phyloP scores from a whole-genome alignment of 2,888 invertebrate genomes.

The Drosophila mettleri region DNA sequence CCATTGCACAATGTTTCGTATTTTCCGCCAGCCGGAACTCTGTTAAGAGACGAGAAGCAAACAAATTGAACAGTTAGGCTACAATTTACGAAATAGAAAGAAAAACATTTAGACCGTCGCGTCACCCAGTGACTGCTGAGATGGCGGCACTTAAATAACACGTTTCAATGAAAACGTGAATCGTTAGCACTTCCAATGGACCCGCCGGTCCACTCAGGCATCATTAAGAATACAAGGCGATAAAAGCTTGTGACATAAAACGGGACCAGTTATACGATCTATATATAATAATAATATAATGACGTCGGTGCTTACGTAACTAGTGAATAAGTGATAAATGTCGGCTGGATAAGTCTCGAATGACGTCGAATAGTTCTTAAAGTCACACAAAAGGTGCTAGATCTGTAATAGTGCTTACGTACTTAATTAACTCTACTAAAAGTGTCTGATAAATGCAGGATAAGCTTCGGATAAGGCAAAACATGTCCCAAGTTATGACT shows the following conservation, averaged over 20 bases:
- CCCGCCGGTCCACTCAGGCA: slow-evolving; percentile 6
- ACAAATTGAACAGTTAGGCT: not conserved
- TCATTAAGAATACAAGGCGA: slow-evolving; percentile 36
- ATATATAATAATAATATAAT: too few relatives aligned
- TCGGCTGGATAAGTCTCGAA: slow-evolving; percentile 11
- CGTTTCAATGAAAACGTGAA: slow-evolving; percentile 18
- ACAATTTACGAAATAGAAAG: not conserved
- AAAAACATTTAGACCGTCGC: slow-evolving; percentile 3
- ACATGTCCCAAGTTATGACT: slow-evolving; percentile 1
- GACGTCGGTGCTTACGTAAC: slow-evolving; percentile 36
- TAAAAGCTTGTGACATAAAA: slow-evolving; percentile 33
- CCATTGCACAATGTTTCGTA: slow-evolving; percentile 97
- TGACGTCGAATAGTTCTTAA: slow-evolving; percentile 2
- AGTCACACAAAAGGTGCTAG: not conserved
- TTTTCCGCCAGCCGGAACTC: slow-evolving; percentile 97
- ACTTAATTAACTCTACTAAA: not conserved
- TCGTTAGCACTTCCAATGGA: slow-evolving; percentile 16
- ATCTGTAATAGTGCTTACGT: not conserved
- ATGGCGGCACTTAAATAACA: slow-evolving; percentile 20
- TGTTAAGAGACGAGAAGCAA: slow-evolving; percentile 78
- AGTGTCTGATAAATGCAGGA: not conserved
- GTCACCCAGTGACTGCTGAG: slow-evolving; percentile 21
- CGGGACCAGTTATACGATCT: slow-evolving; percentile 13
- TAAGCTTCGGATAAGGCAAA: not conserved
- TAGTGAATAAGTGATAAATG: not conserved